A percentile compares a stretch with the other conserved stretches of the same genome.
These are phyloP conservation scores for Teleogryllus oceanicus DNA, from an alignment of 2,888 invertebrate genomes.

Conservation along the genomic window DNA sequence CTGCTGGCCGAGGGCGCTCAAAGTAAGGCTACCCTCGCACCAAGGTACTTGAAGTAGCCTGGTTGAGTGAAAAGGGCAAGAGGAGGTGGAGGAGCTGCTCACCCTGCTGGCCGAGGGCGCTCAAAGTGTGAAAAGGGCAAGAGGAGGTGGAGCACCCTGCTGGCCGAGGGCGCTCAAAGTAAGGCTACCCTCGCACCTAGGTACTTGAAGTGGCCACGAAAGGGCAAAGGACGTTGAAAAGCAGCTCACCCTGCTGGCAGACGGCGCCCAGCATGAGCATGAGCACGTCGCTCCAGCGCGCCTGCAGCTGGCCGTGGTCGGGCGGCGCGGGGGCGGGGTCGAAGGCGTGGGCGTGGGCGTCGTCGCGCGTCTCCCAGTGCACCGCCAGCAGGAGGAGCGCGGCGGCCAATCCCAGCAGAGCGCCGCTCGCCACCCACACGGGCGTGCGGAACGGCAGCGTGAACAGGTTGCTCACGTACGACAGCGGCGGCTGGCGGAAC, in stretches of 20 bases:
- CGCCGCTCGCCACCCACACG: conserved; percentile 60
- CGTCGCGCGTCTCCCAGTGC: conserved; percentile 21
- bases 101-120: conserved; percentile 62
- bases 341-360: no score
- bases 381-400: conserved; percentile 27
- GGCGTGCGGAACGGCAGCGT: conserved; percentile 61
- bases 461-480: conserved; percentile 69
- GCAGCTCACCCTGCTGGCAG: conserved; percentile 58
- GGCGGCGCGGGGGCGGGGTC: not conserved
- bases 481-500: conserved; percentile 67
- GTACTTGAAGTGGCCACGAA: no score
- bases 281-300: conserved; percentile 48
- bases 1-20: no score
- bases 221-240: no score
- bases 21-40: no score
- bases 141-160: conserved; percentile 50
- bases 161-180: conserved; percentile 59
- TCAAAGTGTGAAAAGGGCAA: conserved; percentile 43
- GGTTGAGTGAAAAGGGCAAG: no score
- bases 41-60: no score
- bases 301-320: not conserved
- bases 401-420: conserved; percentile 1
- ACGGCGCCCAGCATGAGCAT: conserved; percentile 57
- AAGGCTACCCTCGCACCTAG: conserved; percentile 53
- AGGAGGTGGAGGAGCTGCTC: no score